phyloP scores from a whole-genome alignment of 2,888 invertebrate species.

The Nebria salina region DNA sequence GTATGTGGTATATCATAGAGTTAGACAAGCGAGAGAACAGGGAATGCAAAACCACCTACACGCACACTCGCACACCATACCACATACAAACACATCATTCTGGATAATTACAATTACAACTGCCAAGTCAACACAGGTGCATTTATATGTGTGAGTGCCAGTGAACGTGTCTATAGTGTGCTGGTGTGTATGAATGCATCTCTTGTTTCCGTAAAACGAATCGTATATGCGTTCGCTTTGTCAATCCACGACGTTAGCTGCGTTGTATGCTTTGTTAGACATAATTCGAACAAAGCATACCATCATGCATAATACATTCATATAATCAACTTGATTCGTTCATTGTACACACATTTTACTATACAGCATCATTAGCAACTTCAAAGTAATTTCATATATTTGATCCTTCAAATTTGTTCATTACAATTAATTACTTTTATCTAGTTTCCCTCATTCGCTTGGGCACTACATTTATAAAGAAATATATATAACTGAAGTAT shows the following conservation, averaged over 20 bases:
- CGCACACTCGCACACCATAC: background rate
- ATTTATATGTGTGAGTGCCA: background rate
- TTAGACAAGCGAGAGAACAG: background rate
- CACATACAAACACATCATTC: background rate
- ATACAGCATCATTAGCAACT: background rate
- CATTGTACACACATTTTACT: background rate
- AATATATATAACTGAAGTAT: background rate
- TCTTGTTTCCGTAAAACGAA: background rate
- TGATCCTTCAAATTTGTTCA: too few relatives aligned
- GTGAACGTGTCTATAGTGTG: background rate
- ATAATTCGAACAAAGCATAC: background rate
- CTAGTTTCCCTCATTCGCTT: too few relatives aligned
- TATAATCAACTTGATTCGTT: background rate
- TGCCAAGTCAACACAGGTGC: background rate
- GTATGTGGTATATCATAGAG: background rate
- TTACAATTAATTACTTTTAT: too few relatives aligned
- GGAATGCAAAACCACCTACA: background rate
- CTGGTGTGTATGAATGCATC: background rate
- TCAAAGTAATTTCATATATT: too few relatives aligned
- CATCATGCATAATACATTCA: background rate
- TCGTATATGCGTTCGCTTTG: background rate
- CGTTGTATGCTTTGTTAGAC: background rate
- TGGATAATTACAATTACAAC: background rate
- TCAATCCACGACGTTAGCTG: background rate
- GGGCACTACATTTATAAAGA: background rate